A percentile compares a stretch with the other conserved stretches of the same genome.
Evolutionary conservation across 2,888 invertebrate species (phyloP).

Genomic region (Troglohyphantes excavatus): DNA sequence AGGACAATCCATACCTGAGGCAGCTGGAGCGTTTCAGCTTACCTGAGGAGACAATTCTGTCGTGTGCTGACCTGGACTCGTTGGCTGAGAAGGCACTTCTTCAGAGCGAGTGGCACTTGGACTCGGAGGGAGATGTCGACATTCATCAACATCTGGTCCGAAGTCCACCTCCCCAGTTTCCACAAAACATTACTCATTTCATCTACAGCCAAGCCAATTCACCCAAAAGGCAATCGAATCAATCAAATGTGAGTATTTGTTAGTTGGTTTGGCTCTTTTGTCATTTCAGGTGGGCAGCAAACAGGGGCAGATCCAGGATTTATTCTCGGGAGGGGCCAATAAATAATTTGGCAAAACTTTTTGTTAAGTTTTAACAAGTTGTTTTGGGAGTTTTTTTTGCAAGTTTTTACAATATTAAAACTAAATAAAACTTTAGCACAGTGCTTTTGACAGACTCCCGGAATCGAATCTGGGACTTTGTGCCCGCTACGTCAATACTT

Average conservation of each 20-base stretch:
- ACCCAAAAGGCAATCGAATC: slow-evolving; percentile 61
- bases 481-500: too few relatives aligned
- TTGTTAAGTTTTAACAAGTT: too few relatives aligned
- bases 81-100: slow-evolving; percentile 62
- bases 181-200: slow-evolving; percentile 80
- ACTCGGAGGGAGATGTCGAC: slow-evolving; percentile 81
- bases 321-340: too few relatives aligned
- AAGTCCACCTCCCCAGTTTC: slow-evolving; percentile 87
- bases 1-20: slow-evolving; percentile 90
- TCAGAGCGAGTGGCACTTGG: slow-evolving; percentile 61
- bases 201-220: slow-evolving; percentile 77
- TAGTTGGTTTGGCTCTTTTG: not conserved
- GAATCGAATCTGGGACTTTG: too few relatives aligned
- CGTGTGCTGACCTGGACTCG: slow-evolving; percentile 59
- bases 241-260: slow-evolving; percentile 50
- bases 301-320: too few relatives aligned
- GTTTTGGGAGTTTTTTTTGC: too few relatives aligned
- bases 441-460: too few relatives aligned
- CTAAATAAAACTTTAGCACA: too few relatives aligned
- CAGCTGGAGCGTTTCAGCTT: slow-evolving; percentile 78
- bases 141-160: slow-evolving; percentile 92
- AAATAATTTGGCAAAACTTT: too few relatives aligned
- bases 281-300: not conserved
- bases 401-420: too few relatives aligned
- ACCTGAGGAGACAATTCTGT: slow-evolving; percentile 60